phyloP scores from a whole-genome alignment of 92 coral and sea anemone species.

The Micromussa lordhowensis region DNA sequence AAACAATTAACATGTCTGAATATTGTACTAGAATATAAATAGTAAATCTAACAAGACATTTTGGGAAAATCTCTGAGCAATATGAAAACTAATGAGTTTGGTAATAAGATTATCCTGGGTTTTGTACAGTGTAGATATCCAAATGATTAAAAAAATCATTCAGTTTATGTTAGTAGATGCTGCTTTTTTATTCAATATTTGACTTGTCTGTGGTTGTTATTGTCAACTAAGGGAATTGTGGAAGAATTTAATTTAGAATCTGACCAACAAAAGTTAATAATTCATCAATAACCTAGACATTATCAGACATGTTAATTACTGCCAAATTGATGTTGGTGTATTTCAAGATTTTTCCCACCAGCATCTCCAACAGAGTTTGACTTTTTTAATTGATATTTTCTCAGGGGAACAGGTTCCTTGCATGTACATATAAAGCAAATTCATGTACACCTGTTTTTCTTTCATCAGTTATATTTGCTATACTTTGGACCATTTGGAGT shows the following conservation, averaged over 20 bases:
- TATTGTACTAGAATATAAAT: neutral
- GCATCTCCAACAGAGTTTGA: neutral
- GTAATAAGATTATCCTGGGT: neutral
- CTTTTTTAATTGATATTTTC: neutral
- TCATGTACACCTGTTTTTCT: neutral
- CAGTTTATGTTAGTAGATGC: neutral
- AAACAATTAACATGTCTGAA: neutral
- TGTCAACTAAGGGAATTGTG: neutral
- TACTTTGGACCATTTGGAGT: neutral
- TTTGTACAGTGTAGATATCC: neutral
- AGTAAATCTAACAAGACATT: neutral
- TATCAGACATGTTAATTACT: slow-evolving; percentile 2
- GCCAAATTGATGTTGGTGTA: neutral
- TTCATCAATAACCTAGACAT: neutral
- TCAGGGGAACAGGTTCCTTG: neutral
- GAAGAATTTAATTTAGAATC: neutral
- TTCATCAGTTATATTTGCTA: neutral
- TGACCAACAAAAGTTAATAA: neutral
- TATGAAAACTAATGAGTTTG: neutral
- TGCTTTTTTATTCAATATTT: neutral
- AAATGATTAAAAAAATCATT: neutral
- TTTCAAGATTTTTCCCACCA: neutral
- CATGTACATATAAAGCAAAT: neutral
- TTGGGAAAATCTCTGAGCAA: neutral
- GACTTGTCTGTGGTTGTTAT: neutral